Evolutionary conservation across 2,113 vertebrate genomes (phyloP).

Genomic region (Aspidoscelis tigris): DNA sequence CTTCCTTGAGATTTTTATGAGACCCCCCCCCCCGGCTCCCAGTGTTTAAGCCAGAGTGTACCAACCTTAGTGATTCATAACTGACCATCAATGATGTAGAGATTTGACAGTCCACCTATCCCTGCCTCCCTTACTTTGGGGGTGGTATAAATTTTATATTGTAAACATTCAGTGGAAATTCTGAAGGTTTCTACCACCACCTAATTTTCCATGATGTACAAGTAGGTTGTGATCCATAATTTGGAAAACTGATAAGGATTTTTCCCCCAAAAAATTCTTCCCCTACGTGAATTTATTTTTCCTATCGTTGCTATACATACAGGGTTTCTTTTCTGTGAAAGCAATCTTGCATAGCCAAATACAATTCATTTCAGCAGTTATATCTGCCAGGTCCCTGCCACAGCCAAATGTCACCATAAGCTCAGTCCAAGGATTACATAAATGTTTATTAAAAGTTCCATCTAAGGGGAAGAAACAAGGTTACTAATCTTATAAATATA

Average conservation of each 20-base stretch:
- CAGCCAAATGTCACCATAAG: neutral
- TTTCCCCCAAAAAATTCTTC: no score
- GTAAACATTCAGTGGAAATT: no score
- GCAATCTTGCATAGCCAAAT: neutral
- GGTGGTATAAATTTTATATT: no score
- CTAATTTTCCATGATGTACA: no score
- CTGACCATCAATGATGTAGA: no score
- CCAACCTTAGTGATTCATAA: neutral
- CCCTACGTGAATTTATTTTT: no score
- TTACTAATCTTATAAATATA: constrained; percentile 10
- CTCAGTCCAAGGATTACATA: constrained; percentile 4
- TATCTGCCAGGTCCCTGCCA: neutral
- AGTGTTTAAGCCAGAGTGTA: neutral
- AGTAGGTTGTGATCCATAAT: no score
- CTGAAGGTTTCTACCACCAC: no score
- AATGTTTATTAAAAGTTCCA: constrained; percentile 20
- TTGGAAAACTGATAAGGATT: no score
- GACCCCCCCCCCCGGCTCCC: neutral
- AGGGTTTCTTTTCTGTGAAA: neutral
- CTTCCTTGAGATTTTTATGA: neutral
- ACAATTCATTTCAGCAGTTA: constrained; percentile 5
- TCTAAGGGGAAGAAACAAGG: neutral
- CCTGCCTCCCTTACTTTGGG: no score
- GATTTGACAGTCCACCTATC: no score
- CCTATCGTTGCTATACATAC: neutral